Conservation (phyloP, 2,797 vertebrate genomes). For the Sebastes nivosus region DNA sequence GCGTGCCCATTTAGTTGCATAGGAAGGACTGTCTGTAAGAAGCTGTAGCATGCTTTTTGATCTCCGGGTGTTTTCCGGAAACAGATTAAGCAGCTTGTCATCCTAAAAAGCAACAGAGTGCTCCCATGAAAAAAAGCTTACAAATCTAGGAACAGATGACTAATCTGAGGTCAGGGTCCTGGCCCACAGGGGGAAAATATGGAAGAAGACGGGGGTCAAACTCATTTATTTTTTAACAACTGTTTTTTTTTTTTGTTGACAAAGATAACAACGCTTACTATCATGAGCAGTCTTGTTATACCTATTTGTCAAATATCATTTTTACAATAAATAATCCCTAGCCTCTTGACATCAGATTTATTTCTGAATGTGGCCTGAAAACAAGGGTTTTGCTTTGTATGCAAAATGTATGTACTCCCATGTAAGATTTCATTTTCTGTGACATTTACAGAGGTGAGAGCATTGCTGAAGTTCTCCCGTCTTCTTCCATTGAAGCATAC, state of each 20-base stretch:
- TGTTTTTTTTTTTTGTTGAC: constrained; percentile 15
- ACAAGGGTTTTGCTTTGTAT: not conserved
- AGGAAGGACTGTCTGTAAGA: not conserved
- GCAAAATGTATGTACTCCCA: not conserved
- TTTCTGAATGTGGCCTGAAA: constrained; percentile 4
- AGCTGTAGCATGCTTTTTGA: constrained; percentile 32
- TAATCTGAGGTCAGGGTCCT: constrained; percentile 9
- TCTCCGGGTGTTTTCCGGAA: constrained; percentile 4
- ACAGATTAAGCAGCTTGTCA: constrained; percentile 23
- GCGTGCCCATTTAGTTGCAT: not conserved
- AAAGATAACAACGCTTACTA: not conserved
- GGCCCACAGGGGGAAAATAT: constrained; percentile 5
- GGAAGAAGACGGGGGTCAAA: not conserved
- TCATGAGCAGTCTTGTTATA: not conserved
- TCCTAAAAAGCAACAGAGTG: constrained; percentile 16
- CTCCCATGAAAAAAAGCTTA: constrained; percentile 17
- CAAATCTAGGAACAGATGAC: constrained; percentile 18
- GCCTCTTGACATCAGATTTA: not conserved
- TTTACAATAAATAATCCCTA: not conserved
- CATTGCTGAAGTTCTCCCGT: not conserved
- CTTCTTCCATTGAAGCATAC: not conserved
- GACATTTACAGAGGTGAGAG: constrained; percentile 3
- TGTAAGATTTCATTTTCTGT: constrained; percentile 1
- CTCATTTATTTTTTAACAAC: constrained; percentile 22
- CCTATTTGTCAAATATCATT: not conserved